Evolutionary conservation across 2,113 vertebrate species (phyloP), one percentile per base, ranked within the genome.

Genomic region (Pipa parva): DNA sequence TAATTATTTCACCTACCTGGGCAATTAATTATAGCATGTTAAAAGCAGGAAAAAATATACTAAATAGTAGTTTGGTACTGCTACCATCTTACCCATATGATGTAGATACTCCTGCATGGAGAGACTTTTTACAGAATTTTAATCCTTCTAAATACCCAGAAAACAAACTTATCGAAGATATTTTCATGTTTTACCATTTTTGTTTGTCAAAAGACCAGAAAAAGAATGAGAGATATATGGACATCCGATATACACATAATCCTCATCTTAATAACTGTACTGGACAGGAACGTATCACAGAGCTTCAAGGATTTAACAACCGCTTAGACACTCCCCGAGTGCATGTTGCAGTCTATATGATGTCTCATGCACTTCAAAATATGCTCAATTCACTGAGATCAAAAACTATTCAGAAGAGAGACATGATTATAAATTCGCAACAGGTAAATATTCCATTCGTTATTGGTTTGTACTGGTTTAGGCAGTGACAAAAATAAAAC

Each of bases 61-160:
- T 63, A 20, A 63, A 63, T 17, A 12, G 60, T 1, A 63, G 60
- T 9, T 50, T 63, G 7, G 22, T 63, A 21, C 33, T 63, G 48
- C 5, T 10, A 31, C 29, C 29, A 31, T 26, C 20, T 31, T 50
- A 9, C 28, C 45, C 10, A 22, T 11, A 50, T 33, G 46, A 50
- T 31, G 5, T 31, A 10, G 20, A 21, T 5, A 33, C 48, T 63
- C 60, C 60, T 31, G 28, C 5, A 26, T 9, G 49, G 27, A 5
- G 48, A 7, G n/a, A 5, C 3, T 33, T 63, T 21, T 12, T 63
- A 22, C 10, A 50, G 12, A 49, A 22, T 36, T 26, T 31, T 18
- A 21, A 36, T 28, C 60, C 46, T 3, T 63, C 12, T 18, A 50
- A 9, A 18, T 45, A 27, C 1, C 60, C 60, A 33, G 20, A 22